phyloP scores from a whole-genome alignment of 2,888 invertebrate genomes.

The Thelaira solivaga region DNA sequence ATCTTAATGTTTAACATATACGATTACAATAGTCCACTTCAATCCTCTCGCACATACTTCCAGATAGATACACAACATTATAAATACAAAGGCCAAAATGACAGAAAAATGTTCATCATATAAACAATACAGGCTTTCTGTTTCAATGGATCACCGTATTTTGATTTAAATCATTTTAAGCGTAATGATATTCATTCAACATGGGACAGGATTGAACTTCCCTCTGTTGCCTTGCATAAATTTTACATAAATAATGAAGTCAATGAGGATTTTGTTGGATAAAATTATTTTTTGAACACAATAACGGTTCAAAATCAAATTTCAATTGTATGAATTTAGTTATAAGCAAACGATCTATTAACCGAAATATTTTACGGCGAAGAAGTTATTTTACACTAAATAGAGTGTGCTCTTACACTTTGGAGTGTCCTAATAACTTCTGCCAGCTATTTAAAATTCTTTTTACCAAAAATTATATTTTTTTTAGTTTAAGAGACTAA shows the following conservation, averaged over 20 bases:
- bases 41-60: not conserved
- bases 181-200: slow-evolving; percentile 58
- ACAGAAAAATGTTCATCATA: slow-evolving; percentile 4
- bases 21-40: slow-evolving; percentile 45
- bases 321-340: not conserved
- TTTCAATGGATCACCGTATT: slow-evolving; percentile 40
- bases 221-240: slow-evolving; percentile 46
- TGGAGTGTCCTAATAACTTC: too few relatives aligned
- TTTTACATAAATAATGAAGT: slow-evolving; percentile 41
- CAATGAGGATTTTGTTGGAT: slow-evolving; percentile 3
- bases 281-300: slow-evolving; percentile 32
- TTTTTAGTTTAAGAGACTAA: too few relatives aligned
- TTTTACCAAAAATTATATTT: too few relatives aligned
- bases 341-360: not conserved
- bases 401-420: too few relatives aligned
- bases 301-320: slow-evolving; percentile 32
- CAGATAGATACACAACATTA: too few relatives aligned
- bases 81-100: not conserved
- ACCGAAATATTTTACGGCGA: not conserved
- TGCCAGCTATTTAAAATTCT: too few relatives aligned
- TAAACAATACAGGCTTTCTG: slow-evolving; percentile 26
- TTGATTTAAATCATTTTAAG: slow-evolving; percentile 57
- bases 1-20: slow-evolving; percentile 59
- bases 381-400: too few relatives aligned
- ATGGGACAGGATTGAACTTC: slow-evolving; percentile 37